phyloP scores from a whole-genome alignment of 2,888 invertebrate genomes.

The Cephus rjabovi region DNA sequence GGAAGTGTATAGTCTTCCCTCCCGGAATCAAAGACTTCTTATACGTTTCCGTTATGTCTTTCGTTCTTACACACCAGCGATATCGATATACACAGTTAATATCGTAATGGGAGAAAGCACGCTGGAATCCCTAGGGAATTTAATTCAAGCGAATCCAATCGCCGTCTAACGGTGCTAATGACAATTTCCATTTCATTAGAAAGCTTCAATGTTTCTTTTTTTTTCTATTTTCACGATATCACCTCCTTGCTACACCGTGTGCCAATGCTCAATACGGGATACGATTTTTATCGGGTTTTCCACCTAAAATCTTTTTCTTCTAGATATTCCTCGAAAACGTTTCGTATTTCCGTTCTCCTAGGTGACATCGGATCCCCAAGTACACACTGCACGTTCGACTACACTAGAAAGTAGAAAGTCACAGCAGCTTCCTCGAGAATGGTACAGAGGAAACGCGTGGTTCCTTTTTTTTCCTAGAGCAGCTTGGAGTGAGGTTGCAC shows the following conservation, averaged over 20 bases:
- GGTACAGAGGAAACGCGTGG: neutral
- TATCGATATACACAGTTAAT: neutral
- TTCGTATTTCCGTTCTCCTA: neutral
- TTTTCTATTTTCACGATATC: neutral
- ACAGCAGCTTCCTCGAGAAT: neutral
- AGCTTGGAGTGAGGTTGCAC: neutral
- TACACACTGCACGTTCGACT: neutral
- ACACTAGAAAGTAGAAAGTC: neutral
- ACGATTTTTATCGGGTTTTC: neutral
- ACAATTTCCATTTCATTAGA: neutral
- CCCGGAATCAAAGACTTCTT: neutral
- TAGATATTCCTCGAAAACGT: neutral
- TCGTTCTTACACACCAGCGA: neutral
- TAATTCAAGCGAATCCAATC: neutral
- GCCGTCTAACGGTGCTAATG: neutral
- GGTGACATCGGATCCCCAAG: neutral
- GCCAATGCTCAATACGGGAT: neutral
- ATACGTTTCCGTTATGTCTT: neutral
- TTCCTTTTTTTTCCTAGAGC: neutral
- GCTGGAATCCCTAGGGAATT: neutral
- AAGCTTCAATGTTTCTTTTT: neutral
- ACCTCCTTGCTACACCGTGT: neutral
- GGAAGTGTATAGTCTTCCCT: neutral
- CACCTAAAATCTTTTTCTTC: neutral
- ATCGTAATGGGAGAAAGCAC: neutral